Evolutionary conservation across 1,140 invertebrate species (phyloP).

Genomic region (Zaprionus taronus): DNA sequence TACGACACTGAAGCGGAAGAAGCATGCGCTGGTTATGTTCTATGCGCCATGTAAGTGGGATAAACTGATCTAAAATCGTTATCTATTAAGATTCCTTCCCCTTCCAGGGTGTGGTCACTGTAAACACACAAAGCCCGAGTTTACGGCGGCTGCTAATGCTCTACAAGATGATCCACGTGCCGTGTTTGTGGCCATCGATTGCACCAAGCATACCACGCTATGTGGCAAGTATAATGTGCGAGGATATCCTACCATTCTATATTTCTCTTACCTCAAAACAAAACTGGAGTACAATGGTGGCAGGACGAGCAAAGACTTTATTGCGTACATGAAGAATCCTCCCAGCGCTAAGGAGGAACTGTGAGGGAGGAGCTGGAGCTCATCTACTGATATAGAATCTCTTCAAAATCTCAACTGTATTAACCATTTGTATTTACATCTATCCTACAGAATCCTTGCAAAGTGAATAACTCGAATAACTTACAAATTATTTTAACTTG

Average conservation of each 20-base stretch:
- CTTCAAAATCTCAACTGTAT: slow-evolving; percentile 30
- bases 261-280: slow-evolving; percentile 92
- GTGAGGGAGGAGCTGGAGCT: slow-evolving; percentile 43
- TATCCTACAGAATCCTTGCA: slow-evolving; percentile 4
- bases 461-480: not conserved
- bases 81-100: slow-evolving; percentile 1
- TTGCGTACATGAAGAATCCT: slow-evolving; percentile 88
- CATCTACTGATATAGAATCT: slow-evolving; percentile 25
- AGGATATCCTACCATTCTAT: slow-evolving; percentile 95
- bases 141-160: slow-evolving; percentile 89
- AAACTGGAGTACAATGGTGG: slow-evolving; percentile 89
- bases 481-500: slow-evolving; percentile 10
- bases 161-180: slow-evolving; percentile 90
- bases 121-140: slow-evolving; percentile 95
- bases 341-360: slow-evolving; percentile 60
- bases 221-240: slow-evolving; percentile 90
- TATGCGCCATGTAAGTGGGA: slow-evolving; percentile 93
- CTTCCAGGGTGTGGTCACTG: slow-evolving; percentile 95
- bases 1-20: slow-evolving; percentile 85
- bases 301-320: slow-evolving; percentile 89
- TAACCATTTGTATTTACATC: slow-evolving; percentile 17
- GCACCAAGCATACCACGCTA: slow-evolving; percentile 88
- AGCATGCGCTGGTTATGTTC: slow-evolving; percentile 94
- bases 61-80: not conserved
- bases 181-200: slow-evolving; percentile 93